Evolutionary conservation across 2,888 invertebrate genomes (phyloP).

Genomic region (Cerceris ruficornis): DNA sequence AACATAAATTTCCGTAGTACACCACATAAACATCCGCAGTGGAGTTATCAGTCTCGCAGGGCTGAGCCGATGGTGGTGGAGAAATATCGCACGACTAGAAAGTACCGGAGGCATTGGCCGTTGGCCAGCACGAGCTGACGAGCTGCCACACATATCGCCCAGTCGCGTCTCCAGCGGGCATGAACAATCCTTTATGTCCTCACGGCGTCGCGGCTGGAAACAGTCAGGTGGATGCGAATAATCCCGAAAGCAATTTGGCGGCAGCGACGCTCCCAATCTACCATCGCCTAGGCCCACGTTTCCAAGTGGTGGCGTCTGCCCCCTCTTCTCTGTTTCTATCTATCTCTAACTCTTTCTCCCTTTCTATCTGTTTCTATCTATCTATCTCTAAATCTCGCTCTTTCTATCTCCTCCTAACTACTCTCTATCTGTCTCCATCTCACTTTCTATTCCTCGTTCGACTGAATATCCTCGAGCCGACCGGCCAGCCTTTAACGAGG

Average conservation of each 20-base stretch:
- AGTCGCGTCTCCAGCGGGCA: slow-evolving; percentile 45
- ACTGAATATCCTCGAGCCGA: slow-evolving; percentile 37
- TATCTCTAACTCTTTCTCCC: not conserved
- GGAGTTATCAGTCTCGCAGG: too few species aligned
- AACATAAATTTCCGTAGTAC: too few species aligned
- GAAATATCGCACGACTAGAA: slow-evolving; percentile 49
- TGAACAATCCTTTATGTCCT: slow-evolving; percentile 54
- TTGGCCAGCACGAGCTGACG: slow-evolving; percentile 70
- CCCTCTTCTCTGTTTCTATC: not conserved
- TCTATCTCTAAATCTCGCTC: not conserved
- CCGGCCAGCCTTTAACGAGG: slow-evolving; percentile 54
- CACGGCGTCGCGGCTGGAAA: slow-evolving; percentile 48
- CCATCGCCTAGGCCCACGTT: slow-evolving; percentile 31
- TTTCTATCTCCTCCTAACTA: not conserved
- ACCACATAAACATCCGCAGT: too few species aligned
- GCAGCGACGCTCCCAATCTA: slow-evolving; percentile 72
- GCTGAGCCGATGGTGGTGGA: too few species aligned
- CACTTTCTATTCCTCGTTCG: not conserved
- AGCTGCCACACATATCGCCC: slow-evolving; percentile 60
- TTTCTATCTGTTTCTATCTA: too few species aligned
- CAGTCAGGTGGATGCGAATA: slow-evolving; percentile 72
- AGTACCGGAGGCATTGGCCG: slow-evolving; percentile 70
- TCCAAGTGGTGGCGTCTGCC: slow-evolving; percentile 12
- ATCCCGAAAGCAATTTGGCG: slow-evolving; percentile 77
- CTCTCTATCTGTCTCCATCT: not conserved